Evolutionary conservation across 2,797 vertebrate species (phyloP), one percentile per base, ranked within the genome.

Genomic region (Mionectes olivaceus): DNA sequence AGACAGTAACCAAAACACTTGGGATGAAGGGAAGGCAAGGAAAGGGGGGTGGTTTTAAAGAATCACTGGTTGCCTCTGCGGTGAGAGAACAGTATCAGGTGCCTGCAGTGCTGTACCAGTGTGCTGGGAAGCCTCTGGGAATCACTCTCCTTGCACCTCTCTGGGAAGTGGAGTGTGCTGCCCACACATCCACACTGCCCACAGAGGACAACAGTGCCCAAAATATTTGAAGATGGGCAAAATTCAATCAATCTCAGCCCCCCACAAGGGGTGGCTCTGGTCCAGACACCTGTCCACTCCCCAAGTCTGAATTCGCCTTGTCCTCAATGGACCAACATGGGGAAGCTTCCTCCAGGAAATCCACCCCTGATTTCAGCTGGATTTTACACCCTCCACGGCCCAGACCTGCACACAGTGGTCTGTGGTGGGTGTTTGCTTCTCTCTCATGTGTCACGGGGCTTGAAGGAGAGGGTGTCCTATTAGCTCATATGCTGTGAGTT

Each of bases 401-500:
- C 27, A 76, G 65, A 65, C 11, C 63, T 19, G 33, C 61, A 24
- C 35, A 47, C 49, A n/a, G 63, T 21, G 49, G 52, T 16, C 50
- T 27, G 17, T 27, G 73, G 52, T 76, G 87, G 56, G n/a, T 74
- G 81, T n/a, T 68, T 60, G 46, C 65, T 68, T 19, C 56, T 71
- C 53, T 46, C 65, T 71, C 64, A 10, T 22, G 33, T 32, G 33
- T 64, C 79, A 35, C 9, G 5, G 79, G 64, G 50, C 53, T 55
- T 65, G 80, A 71, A 83, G 96, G 86, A 95, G 95, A 96, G 87
- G 69, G 56, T 93, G 80, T 88, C 89, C 83, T 94, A 14, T 67
- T 23, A 87, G 91, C 93, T 84, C 84, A 53, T 43, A 22, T 23
- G 76, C 85, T 79, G 63, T 10, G 71, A 96, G 94, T 28, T 69